phyloP scores from a whole-genome alignment of 2,888 invertebrate genomes.

The Theodoxus fluviatilis region DNA sequence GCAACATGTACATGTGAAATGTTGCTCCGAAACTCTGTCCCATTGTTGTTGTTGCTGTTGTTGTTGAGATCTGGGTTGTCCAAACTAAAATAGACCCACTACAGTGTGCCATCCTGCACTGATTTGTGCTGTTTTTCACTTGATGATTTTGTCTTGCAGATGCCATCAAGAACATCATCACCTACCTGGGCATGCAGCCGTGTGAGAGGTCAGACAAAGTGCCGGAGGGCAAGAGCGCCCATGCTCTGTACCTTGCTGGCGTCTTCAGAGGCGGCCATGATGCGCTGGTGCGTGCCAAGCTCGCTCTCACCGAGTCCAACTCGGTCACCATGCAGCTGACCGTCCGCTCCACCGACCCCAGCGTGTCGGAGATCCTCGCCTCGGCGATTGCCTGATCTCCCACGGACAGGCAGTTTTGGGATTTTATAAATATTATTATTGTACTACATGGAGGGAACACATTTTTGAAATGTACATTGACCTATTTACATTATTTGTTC shows the following conservation, averaged over 20 bases:
- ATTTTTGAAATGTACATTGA: no score
- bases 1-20: background rate
- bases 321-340: constrained; percentile 90
- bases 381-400: constrained; percentile 60
- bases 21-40: no score
- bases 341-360: constrained; percentile 83
- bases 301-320: constrained; percentile 76
- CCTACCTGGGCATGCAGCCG: constrained; percentile 83
- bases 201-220: constrained; percentile 85
- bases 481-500: background rate
- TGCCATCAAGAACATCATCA: constrained; percentile 82
- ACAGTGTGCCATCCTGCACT: no score
- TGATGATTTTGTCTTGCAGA: constrained; percentile 64
- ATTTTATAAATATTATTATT: no score
- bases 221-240: constrained; percentile 80
- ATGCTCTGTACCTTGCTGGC: constrained; percentile 83
- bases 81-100: no score
- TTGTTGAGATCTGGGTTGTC: no score
- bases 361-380: constrained; percentile 84
- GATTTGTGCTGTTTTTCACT: background rate
- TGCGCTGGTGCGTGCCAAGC: constrained; percentile 84
- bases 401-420: no score
- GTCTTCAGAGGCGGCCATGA: constrained; percentile 90
- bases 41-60: no score
- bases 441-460: background rate